Percentiles rank a stretch among this genome's conserved stretches.
These are phyloP conservation scores for silkworm (Bombyx mori) DNA, from an alignment of 1,140 invertebrate species.

Conservation along the genomic window ASM3026992v2 NC_085129.1:16773001-16773500, in stretches of 20 bases:
- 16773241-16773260: constrained; percentile 79
- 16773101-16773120: constrained; percentile 83
- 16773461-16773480: constrained; percentile 57
- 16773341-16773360: constrained; percentile 66
- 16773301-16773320: constrained; percentile 67
- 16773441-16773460: constrained; percentile 58
- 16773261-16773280: constrained; percentile 75
- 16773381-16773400: constrained; percentile 64
- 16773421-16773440: constrained; percentile 62
- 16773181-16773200: constrained; percentile 49
- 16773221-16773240: constrained; percentile 72
- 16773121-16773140: constrained; percentile 76
- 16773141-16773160: constrained; percentile 19
- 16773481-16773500: constrained; percentile 64
- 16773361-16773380: constrained; percentile 66
- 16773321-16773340: constrained; percentile 66
- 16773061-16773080: constrained; percentile 82
- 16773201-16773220: constrained; percentile 38
- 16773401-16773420: constrained; percentile 65
- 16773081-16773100: constrained; percentile 83
- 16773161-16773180: constrained; percentile 49
- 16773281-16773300: constrained; percentile 62
- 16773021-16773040: constrained; percentile 72
- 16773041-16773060: constrained; percentile 73
- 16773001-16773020: constrained; percentile 78